These are phyloP conservation scores for Pogonophryne albipinna DNA, from an alignment of 2,797 vertebrate species.

Conservation along the genomic window DNA sequence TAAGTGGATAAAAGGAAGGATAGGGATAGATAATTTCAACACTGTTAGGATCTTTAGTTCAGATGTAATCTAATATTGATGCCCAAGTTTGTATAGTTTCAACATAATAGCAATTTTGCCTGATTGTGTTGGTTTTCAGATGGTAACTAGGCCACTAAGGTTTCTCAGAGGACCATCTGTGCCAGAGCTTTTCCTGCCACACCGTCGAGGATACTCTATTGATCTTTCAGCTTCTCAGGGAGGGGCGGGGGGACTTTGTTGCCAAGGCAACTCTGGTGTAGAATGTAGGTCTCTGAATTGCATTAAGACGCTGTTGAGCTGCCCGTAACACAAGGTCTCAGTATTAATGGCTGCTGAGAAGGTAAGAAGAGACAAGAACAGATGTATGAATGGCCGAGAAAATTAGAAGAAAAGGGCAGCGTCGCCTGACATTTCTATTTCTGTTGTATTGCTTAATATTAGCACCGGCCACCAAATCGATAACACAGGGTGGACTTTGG, in stretches of 20 bases:
- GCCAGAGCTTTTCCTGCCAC: conserved; percentile 75
- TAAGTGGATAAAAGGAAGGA: not conserved
- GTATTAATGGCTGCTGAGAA: conserved; percentile 70
- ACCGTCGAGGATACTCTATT: conserved; percentile 79
- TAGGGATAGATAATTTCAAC: conserved; percentile 11
- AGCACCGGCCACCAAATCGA: conserved; percentile 38
- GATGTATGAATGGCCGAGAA: conserved; percentile 61
- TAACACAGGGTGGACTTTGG: conserved; percentile 50
- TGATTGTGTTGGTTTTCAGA: conserved; percentile 67
- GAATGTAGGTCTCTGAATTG: conserved; percentile 85
- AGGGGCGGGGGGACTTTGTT: conserved; percentile 72
- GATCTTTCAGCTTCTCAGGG: conserved; percentile 79
- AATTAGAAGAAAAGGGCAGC: conserved; percentile 71
- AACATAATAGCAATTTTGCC: conserved; percentile 44
- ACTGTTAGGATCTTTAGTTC: conserved; percentile 19
- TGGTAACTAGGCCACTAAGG: conserved; percentile 75
- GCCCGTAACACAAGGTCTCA: conserved; percentile 61
- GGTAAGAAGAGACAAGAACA: conserved; percentile 52
- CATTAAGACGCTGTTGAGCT: conserved; percentile 77
- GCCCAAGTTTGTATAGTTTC: conserved; percentile 39
- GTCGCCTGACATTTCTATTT: conserved; percentile 55
- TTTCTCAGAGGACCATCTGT: conserved; percentile 77
- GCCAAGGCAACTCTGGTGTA: conserved; percentile 83
- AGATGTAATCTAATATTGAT: conserved; percentile 29
- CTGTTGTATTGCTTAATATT: conserved; percentile 63